Percentiles rank a stretch among this genome's conserved stretches.
phyloP scores from a whole-genome alignment of 2,797 vertebrate genomes.

The Sternarchorhynchus goeldii region DNA sequence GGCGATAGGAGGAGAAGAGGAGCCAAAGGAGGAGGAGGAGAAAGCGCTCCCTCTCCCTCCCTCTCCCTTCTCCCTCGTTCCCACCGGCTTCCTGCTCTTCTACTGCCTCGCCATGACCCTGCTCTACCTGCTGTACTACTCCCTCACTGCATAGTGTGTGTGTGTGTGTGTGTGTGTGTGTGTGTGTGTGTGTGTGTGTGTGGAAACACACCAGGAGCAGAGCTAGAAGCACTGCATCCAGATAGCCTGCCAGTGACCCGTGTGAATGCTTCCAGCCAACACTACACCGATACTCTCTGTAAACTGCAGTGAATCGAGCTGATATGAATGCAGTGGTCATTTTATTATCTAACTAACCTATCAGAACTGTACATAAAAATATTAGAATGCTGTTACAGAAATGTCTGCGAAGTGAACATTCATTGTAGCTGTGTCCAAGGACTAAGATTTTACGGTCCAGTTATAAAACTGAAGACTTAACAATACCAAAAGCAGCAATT shows the following conservation, averaged over 20 bases:
- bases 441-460: background rate
- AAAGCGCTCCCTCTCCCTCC: constrained; percentile 60
- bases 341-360: constrained; percentile 21
- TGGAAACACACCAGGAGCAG: background rate
- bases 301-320: background rate
- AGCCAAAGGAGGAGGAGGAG: constrained; percentile 48
- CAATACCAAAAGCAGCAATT: background rate
- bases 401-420: background rate
- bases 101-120: constrained; percentile 83
- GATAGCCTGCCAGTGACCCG: constrained; percentile 1
- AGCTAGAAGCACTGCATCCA: background rate
- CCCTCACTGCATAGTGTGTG: constrained; percentile 70
- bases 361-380: constrained; percentile 34
- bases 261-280: background rate
- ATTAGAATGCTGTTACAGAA: constrained; percentile 27
- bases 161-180: constrained; percentile 31
- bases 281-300: background rate
- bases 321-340: background rate
- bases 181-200: constrained; percentile 13
- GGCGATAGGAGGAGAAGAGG: constrained; percentile 52
- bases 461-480: background rate
- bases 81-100: constrained; percentile 87
- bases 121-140: constrained; percentile 80
- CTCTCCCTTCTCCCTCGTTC: constrained; percentile 72
- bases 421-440: background rate